These are phyloP conservation scores for Patella ulyssiponensis DNA, from an alignment of 2,888 invertebrate species.

Conservation along the genomic window DNA sequence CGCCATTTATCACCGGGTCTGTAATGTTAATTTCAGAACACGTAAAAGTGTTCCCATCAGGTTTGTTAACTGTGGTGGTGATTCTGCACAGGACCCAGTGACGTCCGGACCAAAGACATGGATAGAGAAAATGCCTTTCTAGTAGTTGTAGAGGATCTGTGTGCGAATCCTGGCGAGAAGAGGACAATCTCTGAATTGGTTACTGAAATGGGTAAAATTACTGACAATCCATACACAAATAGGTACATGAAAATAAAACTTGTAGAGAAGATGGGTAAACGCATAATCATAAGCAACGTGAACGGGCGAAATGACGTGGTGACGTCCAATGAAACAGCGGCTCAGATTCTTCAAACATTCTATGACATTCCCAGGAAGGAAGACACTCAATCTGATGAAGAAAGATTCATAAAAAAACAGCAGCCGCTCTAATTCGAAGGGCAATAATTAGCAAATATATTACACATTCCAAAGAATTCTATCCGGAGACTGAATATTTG, in stretches of 20 bases:
- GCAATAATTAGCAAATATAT: too few relatives aligned
- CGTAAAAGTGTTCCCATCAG: conserved; percentile 6
- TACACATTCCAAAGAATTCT: too few relatives aligned
- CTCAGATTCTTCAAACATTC: too few relatives aligned
- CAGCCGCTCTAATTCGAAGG: too few relatives aligned
- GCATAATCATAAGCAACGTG: too few relatives aligned
- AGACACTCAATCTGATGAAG: too few relatives aligned
- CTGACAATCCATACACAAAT: not conserved
- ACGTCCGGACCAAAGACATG: not conserved
- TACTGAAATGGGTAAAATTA: not conserved
- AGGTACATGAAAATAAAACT: not conserved
- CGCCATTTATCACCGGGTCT: conserved; percentile 10
- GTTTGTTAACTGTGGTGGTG: not conserved
- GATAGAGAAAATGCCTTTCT: conserved; percentile 1
- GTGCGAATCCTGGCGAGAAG: conserved; percentile 9
- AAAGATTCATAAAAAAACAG: too few relatives aligned
- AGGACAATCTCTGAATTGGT: conserved; percentile 2
- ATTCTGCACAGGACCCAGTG: not conserved
- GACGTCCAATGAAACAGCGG: too few relatives aligned
- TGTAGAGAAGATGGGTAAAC: too few relatives aligned
- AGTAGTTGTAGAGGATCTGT: not conserved
- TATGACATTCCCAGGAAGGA: too few relatives aligned
- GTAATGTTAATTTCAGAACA: conserved; percentile 19
- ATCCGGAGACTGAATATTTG: too few relatives aligned
- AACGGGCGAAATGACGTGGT: too few relatives aligned